Percentiles rank a stretch among this genome's conserved stretches.
Evolutionary conservation across 2,888 invertebrate genomes (phyloP).

Genomic region (Pandemis cinnamomeana): DNA sequence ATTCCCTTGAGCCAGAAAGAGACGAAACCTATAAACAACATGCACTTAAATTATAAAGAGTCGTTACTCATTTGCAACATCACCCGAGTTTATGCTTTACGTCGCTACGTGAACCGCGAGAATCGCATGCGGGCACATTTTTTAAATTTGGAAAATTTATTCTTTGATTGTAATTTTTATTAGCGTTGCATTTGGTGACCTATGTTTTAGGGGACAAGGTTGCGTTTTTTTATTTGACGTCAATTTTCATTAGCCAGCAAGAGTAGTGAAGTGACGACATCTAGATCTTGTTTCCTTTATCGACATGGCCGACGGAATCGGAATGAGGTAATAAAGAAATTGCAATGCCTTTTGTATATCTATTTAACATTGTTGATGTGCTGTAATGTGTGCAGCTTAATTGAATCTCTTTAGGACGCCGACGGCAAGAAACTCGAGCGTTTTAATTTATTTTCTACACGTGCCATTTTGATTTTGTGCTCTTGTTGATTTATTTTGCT

Average conservation of each 20-base stretch:
- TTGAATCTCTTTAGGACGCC: conserved; percentile 61
- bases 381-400: conserved; percentile 64
- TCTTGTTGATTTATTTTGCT: conserved; percentile 12
- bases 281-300: conserved; percentile 73
- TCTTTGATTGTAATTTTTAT: conserved; percentile 45
- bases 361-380: conserved; percentile 60
- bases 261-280: conserved; percentile 65
- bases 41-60: conserved; percentile 42
- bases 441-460: conserved; percentile 40
- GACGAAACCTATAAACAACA: conserved; percentile 66
- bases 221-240: conserved; percentile 36
- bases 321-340: conserved; percentile 75
- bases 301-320: conserved; percentile 63
- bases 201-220: conserved; percentile 1
- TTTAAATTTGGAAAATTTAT: conserved; percentile 44
- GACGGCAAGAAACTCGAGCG: conserved; percentile 47
- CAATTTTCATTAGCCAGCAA: conserved; percentile 61
- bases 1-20: conserved; percentile 48
- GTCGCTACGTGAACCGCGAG: conserved; percentile 16
- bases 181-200: conserved; percentile 4
- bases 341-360: conserved; percentile 65
- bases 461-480: conserved; percentile 19
- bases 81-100: conserved; percentile 40
- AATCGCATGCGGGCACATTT: conserved; percentile 47
- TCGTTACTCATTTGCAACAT: conserved; percentile 37